Evolutionary conservation across 2,797 vertebrate genomes (phyloP), one percentile per base, ranked within the genome.

Genomic region (Channallabes apus): DNA sequence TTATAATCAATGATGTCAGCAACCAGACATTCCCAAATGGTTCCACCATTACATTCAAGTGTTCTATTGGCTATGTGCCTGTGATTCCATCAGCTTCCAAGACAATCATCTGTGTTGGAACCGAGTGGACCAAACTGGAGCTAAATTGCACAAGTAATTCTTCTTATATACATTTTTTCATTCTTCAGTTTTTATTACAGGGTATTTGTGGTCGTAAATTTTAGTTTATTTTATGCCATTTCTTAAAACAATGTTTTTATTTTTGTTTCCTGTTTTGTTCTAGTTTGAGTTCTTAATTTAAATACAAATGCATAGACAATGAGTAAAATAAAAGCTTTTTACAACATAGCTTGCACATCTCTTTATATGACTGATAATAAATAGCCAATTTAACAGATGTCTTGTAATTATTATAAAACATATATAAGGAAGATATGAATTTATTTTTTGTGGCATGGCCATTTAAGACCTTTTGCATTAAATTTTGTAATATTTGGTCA

Each of bases 61-160:
- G 80, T 82, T 56, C 80, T 56, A 17, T 1, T 56, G 80, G 80
- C 4, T 82, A 67, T 59, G 0, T 0, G 12, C 64, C 65, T 56
- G 62, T 58, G 46, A 6, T 22, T 69, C 0, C 46, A 29, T 67
- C 3, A 56, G 80, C 20, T 7, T 29, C 80, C 46, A 56, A 0
- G 46, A 82, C 18, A 0, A 56, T 82, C n/a, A 69, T 51, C 46
- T 82, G 80, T 69, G 3, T 69, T 54, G 80, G 80, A 56, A 6
- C n/a, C 12, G 20, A 35, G 2, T 82, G 80, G 80, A 82, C 80
- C 27, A 24, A 58, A 0, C 61, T 67, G 80, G 64, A 58, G 0
- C 80, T 82, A 56, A 69, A 3, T 2, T 82, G 80, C 64, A 82
- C 18, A 32, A 68, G 80, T 82, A 82, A 82, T 82, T 68, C 20